phyloP scores from a whole-genome alignment of 2,113 vertebrate species.

The Muntiacus muntjak region DNA sequence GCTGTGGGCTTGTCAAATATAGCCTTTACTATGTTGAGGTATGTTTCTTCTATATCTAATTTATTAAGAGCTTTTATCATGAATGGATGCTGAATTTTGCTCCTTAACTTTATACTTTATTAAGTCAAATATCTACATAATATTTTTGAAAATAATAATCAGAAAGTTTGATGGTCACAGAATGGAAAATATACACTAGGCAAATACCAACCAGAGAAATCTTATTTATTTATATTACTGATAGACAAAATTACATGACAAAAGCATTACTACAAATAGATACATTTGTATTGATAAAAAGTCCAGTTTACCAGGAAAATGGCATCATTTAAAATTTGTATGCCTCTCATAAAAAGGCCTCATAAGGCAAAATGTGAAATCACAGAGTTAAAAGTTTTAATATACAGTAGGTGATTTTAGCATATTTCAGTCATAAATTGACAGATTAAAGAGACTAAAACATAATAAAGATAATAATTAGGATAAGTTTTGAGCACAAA shows the following conservation, averaged over 20 bases:
- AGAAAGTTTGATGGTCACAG: neutral
- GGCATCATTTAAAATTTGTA: neutral
- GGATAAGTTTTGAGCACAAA: neutral
- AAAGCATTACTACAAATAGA: neutral
- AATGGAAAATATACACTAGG: neutral
- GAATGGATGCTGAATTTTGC: neutral
- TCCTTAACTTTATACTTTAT: neutral
- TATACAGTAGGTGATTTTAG: neutral
- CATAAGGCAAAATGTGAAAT: neutral
- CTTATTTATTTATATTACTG: neutral
- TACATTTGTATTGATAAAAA: neutral
- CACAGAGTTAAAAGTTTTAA: neutral
- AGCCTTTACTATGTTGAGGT: neutral
- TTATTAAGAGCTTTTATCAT: neutral
- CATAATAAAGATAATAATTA: neutral
- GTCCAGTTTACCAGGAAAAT: neutral
- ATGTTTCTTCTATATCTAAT: neutral
- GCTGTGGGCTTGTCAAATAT: neutral
- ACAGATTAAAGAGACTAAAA: neutral
- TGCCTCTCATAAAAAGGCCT: neutral
- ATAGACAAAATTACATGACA: neutral
- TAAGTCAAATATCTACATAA: neutral
- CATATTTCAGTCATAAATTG: neutral
- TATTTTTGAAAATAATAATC: neutral
- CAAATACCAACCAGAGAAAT: neutral